Conservation (phyloP, 37 sponge, comb jelly and placozoan genomes). For the Cladorhizidae sp. region DNA sequence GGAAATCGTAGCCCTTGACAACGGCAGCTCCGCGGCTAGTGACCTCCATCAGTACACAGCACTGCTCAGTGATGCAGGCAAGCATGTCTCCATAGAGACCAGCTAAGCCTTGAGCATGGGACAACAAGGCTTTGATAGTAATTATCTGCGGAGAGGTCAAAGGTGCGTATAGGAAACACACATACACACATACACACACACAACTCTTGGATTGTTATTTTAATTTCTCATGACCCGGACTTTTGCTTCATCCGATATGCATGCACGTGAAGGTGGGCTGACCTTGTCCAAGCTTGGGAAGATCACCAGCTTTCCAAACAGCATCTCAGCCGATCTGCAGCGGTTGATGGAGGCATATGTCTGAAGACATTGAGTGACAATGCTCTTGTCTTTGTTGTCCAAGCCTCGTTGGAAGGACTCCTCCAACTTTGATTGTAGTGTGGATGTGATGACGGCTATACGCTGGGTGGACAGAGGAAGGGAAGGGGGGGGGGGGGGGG, state of each 20-base stretch:
- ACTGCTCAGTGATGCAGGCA: slow-evolving; percentile 61
- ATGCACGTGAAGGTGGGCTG: too few species aligned
- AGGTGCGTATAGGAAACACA: neutral
- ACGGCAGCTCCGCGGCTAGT: neutral
- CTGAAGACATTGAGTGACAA: slow-evolving; percentile 72
- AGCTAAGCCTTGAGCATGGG: slow-evolving; percentile 64
- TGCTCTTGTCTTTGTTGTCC: slow-evolving; percentile 32
- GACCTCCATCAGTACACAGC: slow-evolving; percentile 62
- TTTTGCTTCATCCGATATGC: too few species aligned
- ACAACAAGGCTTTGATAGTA: slow-evolving; percentile 24
- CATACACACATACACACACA: slow-evolving; percentile 9
- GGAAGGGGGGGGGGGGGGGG: too few species aligned
- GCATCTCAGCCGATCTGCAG: slow-evolving; percentile 65
- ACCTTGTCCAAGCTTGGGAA: slow-evolving; percentile 81
- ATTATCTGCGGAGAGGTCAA: slow-evolving; percentile 29
- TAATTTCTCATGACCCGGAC: too few species aligned
- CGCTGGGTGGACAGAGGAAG: too few species aligned
- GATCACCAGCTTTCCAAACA: slow-evolving; percentile 70
- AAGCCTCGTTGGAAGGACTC: slow-evolving; percentile 55
- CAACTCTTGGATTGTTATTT: too few species aligned
- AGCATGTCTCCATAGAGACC: slow-evolving; percentile 76
- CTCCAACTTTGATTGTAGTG: slow-evolving; percentile 66
- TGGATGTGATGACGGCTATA: slow-evolving; percentile 63
- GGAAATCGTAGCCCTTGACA: slow-evolving; percentile 84
- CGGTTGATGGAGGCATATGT: slow-evolving; percentile 79